phyloP scores from a whole-genome alignment of 1,140 invertebrate genomes.

The Piezodorus guildinii region DNA sequence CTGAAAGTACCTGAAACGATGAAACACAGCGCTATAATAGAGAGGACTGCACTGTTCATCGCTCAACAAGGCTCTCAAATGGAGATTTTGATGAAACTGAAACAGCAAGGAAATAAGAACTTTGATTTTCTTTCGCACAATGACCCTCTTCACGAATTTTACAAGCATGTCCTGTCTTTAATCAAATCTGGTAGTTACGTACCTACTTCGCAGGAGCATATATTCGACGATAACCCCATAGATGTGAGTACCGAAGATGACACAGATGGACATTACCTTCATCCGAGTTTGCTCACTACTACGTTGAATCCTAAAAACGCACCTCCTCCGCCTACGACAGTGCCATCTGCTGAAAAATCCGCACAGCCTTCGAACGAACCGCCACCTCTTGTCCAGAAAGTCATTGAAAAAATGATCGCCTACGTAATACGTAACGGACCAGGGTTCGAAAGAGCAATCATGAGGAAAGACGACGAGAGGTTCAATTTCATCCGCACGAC shows the following conservation, averaged over 20 bases:
- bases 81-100: constrained; percentile 96
- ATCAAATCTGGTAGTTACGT: constrained; percentile 71
- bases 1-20: constrained; percentile 75
- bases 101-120: constrained; percentile 85
- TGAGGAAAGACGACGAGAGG: constrained; percentile 50
- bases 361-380: constrained; percentile 34
- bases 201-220: constrained; percentile 22
- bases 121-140: constrained; percentile 89
- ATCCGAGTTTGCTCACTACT: constrained; percentile 58
- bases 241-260: constrained; percentile 17
- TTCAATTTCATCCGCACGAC: constrained; percentile 21
- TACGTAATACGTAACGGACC: constrained; percentile 90
- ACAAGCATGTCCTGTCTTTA: constrained; percentile 65
- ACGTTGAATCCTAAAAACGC: constrained; percentile 32
- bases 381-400: constrained; percentile 65
- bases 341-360: constrained; percentile 4
- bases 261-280: constrained; percentile 54
- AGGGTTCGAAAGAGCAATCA: constrained; percentile 81
- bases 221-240: constrained; percentile 1
- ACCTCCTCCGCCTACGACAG: constrained; percentile 11
- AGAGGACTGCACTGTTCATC: constrained; percentile 92
- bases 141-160: constrained; percentile 76
- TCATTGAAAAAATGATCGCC: constrained; percentile 91
- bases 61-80: constrained; percentile 87
- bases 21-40: constrained; percentile 88